Conservation (phyloP, 1,140 invertebrate species). For the Gerris buenoi region DNA sequence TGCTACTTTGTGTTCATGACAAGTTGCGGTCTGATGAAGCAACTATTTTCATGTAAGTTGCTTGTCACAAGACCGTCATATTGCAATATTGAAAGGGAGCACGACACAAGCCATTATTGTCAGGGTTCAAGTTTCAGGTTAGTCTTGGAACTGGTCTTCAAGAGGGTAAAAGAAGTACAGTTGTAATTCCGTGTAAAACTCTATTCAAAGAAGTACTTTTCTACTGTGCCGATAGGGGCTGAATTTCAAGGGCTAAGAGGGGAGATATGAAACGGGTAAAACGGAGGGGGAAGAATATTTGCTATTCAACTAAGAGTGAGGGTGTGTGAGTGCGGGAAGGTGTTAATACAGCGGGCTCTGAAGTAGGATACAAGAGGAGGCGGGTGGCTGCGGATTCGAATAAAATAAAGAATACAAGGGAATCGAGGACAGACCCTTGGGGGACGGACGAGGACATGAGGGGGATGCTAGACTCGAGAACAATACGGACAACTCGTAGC, state of each 20-base stretch:
- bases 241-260: not conserved
- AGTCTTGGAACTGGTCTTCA: not conserved
- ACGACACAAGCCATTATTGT: too few species aligned
- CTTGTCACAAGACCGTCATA: too few species aligned
- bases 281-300: not conserved
- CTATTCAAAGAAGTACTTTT: not conserved
- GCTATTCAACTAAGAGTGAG: not conserved
- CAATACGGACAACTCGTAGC: not conserved
- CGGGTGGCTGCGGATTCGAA: too few species aligned
- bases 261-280: not conserved
- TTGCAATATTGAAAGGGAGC: too few species aligned
- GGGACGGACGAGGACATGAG: not conserved
- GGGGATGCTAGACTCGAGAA: not conserved
- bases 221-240: not conserved
- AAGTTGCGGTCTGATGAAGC: too few species aligned
- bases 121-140: not conserved
- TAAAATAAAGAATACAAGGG: not conserved
- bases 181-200: not conserved
- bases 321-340: too few species aligned
- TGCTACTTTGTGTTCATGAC: too few species aligned
- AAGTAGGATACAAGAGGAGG: not conserved
- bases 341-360: not conserved
- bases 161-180: not conserved
- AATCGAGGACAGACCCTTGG: not conserved
- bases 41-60: too few species aligned